phyloP scores from a whole-genome alignment of 1,140 invertebrate species.

The Metaphire vulgaris region DNA sequence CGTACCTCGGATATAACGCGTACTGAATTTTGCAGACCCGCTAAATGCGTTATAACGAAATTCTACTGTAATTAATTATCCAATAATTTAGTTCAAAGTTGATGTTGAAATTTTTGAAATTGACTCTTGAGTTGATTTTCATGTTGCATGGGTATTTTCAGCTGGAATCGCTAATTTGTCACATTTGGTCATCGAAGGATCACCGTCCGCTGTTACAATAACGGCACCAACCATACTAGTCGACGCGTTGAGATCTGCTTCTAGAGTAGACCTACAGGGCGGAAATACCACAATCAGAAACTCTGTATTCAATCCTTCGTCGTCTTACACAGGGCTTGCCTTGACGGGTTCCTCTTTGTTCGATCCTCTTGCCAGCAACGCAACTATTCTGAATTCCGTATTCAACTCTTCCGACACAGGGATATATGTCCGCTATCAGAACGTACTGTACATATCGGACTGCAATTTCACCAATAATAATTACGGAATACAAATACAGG shows the following conservation, averaged over 20 bases:
- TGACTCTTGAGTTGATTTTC: too few species aligned
- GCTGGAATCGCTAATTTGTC: not conserved
- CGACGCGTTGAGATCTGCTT: not conserved
- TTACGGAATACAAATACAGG: not conserved
- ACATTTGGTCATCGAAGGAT: not conserved
- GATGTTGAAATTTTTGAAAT: not conserved
- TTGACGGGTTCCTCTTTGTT: not conserved
- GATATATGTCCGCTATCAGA: not conserved
- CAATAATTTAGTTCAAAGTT: not conserved
- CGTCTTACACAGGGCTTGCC: not conserved
- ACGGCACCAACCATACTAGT: not conserved
- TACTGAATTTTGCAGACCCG: not conserved
- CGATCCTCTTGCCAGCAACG: not conserved
- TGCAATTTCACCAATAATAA: not conserved
- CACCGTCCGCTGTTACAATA: not conserved
- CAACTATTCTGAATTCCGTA: not conserved
- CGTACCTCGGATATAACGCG: too few species aligned
- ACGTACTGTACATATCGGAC: not conserved
- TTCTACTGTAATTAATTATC: not conserved
- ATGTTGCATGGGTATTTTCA: not conserved
- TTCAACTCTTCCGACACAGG: not conserved
- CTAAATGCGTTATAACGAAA: not conserved
- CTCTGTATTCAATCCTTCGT: not conserved
- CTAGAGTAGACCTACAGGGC: not conserved
- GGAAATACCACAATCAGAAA: not conserved